Percentiles rank a stretch among this genome's conserved stretches.
Conservation (phyloP, 2,113 vertebrate species). For the Hystrix brachyura region DNA sequence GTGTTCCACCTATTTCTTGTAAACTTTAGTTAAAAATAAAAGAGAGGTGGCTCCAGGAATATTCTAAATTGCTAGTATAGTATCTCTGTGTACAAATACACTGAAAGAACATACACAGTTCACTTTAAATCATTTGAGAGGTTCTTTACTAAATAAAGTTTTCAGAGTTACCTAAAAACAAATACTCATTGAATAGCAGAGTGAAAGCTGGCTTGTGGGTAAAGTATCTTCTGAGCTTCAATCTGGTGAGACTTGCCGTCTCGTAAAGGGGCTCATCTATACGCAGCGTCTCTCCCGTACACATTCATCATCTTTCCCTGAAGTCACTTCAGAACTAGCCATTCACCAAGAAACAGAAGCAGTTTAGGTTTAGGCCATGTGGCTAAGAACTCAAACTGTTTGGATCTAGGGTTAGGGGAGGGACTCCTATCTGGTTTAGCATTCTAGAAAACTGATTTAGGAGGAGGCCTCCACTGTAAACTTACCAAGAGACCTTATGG, state of each 20-base stretch:
- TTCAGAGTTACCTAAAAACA: constrained; percentile 61
- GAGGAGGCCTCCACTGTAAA: background rate
- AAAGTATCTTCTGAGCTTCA: background rate
- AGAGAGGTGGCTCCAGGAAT: constrained; percentile 6
- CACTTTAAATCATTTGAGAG: constrained; percentile 46
- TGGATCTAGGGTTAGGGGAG: background rate
- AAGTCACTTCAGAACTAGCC: background rate
- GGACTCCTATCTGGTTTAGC: background rate
- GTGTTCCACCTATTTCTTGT: constrained; percentile 38
- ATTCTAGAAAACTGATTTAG: constrained; percentile 11
- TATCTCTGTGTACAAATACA: background rate
- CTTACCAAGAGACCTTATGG: background rate
- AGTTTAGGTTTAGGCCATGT: background rate
- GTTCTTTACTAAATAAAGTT: constrained; percentile 80
- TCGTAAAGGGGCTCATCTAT: background rate
- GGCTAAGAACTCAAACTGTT: background rate
- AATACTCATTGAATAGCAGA: constrained; percentile 43
- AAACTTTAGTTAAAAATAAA: constrained; percentile 54
- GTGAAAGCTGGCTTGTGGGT: background rate
- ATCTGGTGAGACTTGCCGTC: background rate
- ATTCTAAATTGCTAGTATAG: constrained; percentile 1
- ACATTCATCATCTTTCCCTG: background rate
- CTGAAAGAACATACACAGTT: background rate
- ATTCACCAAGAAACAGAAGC: background rate
- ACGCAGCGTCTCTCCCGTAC: background rate